These are phyloP conservation scores for Triops longicaudatus DNA, from an alignment of 1,140 invertebrate genomes.

Conservation along the genomic window DNA sequence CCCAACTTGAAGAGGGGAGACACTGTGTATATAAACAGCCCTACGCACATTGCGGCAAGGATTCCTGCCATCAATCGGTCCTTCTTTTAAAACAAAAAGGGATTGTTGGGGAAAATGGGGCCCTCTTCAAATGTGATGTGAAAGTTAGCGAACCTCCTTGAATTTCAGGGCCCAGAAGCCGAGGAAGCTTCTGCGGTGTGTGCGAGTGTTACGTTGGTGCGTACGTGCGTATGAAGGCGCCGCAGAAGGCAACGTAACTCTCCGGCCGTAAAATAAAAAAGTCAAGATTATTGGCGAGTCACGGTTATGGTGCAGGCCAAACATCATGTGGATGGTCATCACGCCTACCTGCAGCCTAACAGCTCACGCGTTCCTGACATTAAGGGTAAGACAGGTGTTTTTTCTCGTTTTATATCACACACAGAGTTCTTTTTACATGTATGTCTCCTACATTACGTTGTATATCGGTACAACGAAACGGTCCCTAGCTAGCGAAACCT, in stretches of 20 bases:
- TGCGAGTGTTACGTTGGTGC: neutral
- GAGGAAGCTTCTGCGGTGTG: neutral
- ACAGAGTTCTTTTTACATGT: neutral
- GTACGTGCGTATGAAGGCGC: neutral
- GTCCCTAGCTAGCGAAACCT: neutral
- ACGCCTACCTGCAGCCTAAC: neutral
- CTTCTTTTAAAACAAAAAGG: neutral
- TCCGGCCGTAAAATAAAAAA: neutral
- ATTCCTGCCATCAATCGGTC: neutral
- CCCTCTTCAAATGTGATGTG: neutral
- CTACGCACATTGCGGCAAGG: slow-evolving; percentile 12
- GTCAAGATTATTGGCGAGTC: neutral
- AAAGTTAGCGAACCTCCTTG: neutral
- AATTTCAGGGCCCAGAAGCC: neutral
- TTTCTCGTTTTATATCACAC: slow-evolving; percentile 16
- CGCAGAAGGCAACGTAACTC: neutral
- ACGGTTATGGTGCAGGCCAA: slow-evolving; percentile 1
- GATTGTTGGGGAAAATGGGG: neutral
- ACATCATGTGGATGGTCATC: neutral
- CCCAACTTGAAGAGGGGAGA: neutral
- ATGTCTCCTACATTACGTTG: neutral
- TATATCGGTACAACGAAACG: neutral
- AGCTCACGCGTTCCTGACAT: slow-evolving; percentile 6
- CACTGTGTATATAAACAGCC: neutral
- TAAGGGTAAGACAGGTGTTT: neutral